Percentiles rank a stretch among this genome's conserved stretches.
Conservation (phyloP, 2,113 vertebrate genomes). For the Rhineura floridana region DNA sequence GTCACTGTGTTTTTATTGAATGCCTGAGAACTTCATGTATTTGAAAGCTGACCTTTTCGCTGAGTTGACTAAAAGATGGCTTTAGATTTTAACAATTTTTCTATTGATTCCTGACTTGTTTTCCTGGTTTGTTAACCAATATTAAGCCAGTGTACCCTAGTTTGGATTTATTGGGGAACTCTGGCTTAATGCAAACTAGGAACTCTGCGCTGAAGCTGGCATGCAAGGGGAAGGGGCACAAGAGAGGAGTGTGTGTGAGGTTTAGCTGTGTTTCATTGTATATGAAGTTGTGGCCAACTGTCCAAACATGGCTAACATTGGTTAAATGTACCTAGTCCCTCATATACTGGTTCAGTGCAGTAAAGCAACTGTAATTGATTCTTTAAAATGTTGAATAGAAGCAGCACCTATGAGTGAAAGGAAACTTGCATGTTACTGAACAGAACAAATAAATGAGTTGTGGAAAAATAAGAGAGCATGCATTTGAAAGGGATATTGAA, state of each 20-base stretch:
- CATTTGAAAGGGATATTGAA: constrained; percentile 40
- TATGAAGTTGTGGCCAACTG: not conserved
- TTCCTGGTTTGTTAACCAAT: not conserved
- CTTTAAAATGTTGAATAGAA: not conserved
- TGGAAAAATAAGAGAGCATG: not conserved
- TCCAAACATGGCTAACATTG: not conserved
- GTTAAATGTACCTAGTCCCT: not conserved
- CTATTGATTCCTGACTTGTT: not conserved
- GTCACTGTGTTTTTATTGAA: not conserved
- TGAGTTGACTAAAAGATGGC: not conserved
- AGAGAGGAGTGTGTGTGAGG: not conserved
- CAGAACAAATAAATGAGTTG: not conserved
- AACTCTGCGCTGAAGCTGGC: not conserved
- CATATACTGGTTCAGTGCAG: not conserved
- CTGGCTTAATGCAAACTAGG: not conserved
- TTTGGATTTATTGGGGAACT: not conserved
- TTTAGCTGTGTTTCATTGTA: not conserved
- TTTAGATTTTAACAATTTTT: not conserved
- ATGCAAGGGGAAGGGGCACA: not conserved
- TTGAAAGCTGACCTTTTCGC: not conserved
- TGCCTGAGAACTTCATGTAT: not conserved
- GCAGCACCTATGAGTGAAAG: not conserved
- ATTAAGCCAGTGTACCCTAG: not conserved
- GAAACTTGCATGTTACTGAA: not conserved
- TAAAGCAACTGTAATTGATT: not conserved